Conservation (phyloP, 2,113 vertebrate genomes). For the Ageneiosus marmoratus region DNA sequence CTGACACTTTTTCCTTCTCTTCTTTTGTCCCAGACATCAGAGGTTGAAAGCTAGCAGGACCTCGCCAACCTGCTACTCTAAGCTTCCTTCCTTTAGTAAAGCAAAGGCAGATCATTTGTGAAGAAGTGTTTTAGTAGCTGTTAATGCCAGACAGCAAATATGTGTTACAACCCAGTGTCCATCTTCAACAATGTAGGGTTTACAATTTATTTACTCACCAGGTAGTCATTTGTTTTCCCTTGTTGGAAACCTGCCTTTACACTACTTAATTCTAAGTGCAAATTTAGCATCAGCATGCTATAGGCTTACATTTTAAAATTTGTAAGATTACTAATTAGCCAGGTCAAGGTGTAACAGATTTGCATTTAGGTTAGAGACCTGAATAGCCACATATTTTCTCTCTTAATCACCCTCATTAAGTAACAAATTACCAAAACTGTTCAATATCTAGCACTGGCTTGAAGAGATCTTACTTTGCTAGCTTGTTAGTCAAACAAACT, state of each 20-base stretch:
- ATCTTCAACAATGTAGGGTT: not conserved
- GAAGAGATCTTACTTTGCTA: not conserved
- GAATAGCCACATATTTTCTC: not conserved
- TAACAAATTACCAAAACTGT: not conserved
- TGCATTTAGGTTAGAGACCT: not conserved
- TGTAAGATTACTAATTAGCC: not conserved
- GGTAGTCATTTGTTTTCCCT: not conserved
- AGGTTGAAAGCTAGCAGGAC: conserved; percentile 7
- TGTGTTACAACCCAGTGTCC: conserved; percentile 41
- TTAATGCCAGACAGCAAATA: conserved; percentile 63
- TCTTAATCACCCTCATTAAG: not conserved
- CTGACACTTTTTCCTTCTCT: not conserved
- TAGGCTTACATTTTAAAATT: not conserved
- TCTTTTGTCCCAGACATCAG: not conserved
- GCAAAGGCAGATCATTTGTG: conserved; percentile 62
- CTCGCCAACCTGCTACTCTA: conserved; percentile 62
- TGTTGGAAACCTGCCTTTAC: not conserved
- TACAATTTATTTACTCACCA: not conserved
- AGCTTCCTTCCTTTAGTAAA: conserved; percentile 67
- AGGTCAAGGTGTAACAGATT: not conserved
- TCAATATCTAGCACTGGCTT: not conserved
- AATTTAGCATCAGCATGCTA: not conserved
- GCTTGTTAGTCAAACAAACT: not conserved
- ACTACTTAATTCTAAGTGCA: not conserved
- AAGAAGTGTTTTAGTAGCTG: conserved; percentile 61